Conservation (phyloP, 2,888 invertebrate species). For the Suillia variegata region DNA sequence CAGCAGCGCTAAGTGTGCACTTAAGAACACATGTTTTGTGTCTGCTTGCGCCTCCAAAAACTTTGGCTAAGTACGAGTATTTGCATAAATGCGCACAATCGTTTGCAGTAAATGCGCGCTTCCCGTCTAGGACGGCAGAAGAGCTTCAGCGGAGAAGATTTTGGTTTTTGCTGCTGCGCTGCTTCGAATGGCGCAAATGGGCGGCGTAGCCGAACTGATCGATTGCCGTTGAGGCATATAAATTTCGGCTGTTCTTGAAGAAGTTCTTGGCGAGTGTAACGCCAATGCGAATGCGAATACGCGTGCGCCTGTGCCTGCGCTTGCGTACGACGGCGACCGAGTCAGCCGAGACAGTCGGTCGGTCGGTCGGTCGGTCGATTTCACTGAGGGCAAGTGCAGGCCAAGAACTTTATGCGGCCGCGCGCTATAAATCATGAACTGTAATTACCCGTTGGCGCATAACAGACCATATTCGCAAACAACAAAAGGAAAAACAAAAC, state of each 20-base stretch:
- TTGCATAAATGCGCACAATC: conserved; percentile 15
- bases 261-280: not conserved
- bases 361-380: conserved; percentile 2
- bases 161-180: too few relatives aligned
- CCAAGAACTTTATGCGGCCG: conserved; percentile 19
- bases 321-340: not conserved
- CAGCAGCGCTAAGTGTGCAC: not conserved
- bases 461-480: conserved; percentile 22
- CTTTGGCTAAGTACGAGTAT: too few relatives aligned
- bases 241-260: not conserved
- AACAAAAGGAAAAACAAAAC: too few relatives aligned
- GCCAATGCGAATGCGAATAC: not conserved
- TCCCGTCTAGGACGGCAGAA: too few relatives aligned
- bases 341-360: not conserved
- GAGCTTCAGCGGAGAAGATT: too few relatives aligned
- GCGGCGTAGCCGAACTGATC: conserved; percentile 46
- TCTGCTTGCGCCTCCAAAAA: too few relatives aligned
- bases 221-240: conserved; percentile 42
- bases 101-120: conserved; percentile 1
- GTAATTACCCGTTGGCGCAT: conserved; percentile 60
- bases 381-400: not conserved
- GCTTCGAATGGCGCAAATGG: not conserved
- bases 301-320: too few relatives aligned
- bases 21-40: conserved; percentile 20
- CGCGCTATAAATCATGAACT: conserved; percentile 57